phyloP scores from a whole-genome alignment of 2,888 invertebrate species.

The Drosophila engyochracea region DNA sequence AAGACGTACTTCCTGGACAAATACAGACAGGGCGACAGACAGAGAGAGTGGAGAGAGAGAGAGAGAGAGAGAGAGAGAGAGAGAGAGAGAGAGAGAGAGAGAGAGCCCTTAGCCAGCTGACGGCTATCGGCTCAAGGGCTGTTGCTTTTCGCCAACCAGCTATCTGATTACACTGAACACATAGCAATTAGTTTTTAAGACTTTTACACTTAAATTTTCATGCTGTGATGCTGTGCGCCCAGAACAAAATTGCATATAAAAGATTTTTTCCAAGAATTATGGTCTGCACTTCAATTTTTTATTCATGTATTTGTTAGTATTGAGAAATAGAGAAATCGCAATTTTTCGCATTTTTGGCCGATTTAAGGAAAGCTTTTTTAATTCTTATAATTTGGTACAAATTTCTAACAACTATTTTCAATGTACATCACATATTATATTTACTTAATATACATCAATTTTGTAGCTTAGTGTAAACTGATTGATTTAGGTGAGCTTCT shows the following conservation, averaged over 20 bases:
- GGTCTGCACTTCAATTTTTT: too few species aligned
- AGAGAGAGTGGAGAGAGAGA: not conserved
- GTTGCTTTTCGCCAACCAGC: constrained; percentile 36
- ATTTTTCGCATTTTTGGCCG: too few species aligned
- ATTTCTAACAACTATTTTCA: too few species aligned
- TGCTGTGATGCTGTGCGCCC: not conserved
- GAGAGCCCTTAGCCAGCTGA: constrained; percentile 39
- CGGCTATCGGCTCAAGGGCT: constrained; percentile 62
- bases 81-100: not conserved
- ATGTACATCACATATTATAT: not conserved
- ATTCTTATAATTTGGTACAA: too few species aligned
- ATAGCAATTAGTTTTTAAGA: constrained; percentile 6
- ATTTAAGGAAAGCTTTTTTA: not conserved
- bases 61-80: not conserved
- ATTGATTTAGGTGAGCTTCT: constrained; percentile 50
- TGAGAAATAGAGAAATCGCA: too few species aligned
- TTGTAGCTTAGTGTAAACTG: constrained; percentile 42
- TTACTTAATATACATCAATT: not conserved
- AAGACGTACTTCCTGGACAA: constrained; percentile 74
- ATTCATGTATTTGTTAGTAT: too few species aligned
- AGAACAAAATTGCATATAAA: not conserved
- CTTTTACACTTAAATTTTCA: not conserved
- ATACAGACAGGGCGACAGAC: not conserved
- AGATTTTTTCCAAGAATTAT: too few species aligned
- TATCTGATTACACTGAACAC: constrained; percentile 61